These are phyloP conservation scores for Oncorhynchus clarkii DNA, from an alignment of 2,113 vertebrate species.

Conservation along the genomic window DNA sequence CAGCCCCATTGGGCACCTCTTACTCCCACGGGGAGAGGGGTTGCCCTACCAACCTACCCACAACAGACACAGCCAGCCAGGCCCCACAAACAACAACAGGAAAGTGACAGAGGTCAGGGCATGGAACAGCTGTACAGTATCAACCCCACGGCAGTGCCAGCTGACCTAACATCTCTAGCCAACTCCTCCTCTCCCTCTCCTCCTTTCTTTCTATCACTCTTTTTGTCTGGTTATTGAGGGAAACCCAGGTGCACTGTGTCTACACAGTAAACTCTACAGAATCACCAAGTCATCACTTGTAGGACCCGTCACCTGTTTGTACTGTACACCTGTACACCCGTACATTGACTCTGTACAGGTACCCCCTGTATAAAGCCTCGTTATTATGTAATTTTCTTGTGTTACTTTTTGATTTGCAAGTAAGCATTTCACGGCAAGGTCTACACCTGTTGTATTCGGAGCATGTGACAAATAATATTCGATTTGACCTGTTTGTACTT, in stretches of 20 bases:
- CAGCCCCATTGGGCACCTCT: background rate
- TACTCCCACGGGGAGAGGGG: background rate
- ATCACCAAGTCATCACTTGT: conserved; percentile 47
- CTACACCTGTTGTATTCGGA: too few relatives aligned
- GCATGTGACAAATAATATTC: too few relatives aligned
- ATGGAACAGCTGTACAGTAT: conserved; percentile 50
- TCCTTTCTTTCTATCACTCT: too few relatives aligned
- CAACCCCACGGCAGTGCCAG: conserved; percentile 26
- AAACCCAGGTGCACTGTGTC: conserved; percentile 51
- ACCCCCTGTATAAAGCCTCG: too few relatives aligned
- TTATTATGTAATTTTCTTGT: too few relatives aligned
- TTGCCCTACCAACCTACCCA: background rate
- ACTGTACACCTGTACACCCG: conserved; percentile 27
- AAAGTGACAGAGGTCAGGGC: conserved; percentile 19
- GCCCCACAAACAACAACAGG: conserved; percentile 7
- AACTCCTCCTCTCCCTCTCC: conserved; percentile 10
- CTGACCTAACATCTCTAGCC: conserved; percentile 23
- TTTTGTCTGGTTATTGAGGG: background rate
- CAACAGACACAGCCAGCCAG: conserved; percentile 9
- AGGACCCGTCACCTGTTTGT: conserved; percentile 24
- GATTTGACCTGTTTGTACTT: too few relatives aligned
- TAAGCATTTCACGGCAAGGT: too few relatives aligned
- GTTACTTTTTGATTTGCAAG: too few relatives aligned
- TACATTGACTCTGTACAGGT: too few relatives aligned
- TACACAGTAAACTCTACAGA: conserved; percentile 36